Conservation (phyloP, 2,797 vertebrate genomes). For the Clarias fuscus region DNA sequence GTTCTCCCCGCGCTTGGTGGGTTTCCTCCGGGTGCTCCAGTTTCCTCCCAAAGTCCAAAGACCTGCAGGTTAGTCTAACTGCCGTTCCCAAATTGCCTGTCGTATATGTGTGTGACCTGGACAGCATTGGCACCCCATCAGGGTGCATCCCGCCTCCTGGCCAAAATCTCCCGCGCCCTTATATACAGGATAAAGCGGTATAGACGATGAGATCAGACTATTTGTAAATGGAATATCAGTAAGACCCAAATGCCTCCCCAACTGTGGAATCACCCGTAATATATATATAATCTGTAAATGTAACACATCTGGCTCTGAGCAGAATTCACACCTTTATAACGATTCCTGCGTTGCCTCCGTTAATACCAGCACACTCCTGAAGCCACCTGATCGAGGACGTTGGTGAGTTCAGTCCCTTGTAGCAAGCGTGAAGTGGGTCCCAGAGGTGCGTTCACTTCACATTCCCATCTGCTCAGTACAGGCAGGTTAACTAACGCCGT, state of each 20-base stretch:
- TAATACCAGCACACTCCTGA: constrained; percentile 46
- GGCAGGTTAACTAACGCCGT: constrained; percentile 44
- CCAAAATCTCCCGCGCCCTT: too few relatives aligned
- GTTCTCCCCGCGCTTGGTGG: too few relatives aligned
- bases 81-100: too few relatives aligned
- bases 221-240: neutral
- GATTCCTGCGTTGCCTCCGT: neutral
- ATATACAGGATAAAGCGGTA: too few relatives aligned
- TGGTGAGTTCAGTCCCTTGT: constrained; percentile 59
- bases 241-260: neutral
- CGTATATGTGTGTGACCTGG: too few relatives aligned
- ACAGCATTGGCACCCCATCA: too few relatives aligned
- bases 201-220: neutral
- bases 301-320: neutral
- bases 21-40: too few relatives aligned
- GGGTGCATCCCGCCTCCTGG: too few relatives aligned
- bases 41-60: too few relatives aligned
- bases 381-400: constrained; percentile 60
- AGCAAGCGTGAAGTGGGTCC: constrained; percentile 58
- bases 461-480: constrained; percentile 59
- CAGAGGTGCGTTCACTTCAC: constrained; percentile 63
- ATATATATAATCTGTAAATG: neutral
- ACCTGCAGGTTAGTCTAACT: too few relatives aligned
- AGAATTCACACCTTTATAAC: neutral
- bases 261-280: neutral